Evolutionary conservation across 1,140 invertebrate genomes (phyloP).

Genomic region (Drosophila nigrodunni): DNA sequence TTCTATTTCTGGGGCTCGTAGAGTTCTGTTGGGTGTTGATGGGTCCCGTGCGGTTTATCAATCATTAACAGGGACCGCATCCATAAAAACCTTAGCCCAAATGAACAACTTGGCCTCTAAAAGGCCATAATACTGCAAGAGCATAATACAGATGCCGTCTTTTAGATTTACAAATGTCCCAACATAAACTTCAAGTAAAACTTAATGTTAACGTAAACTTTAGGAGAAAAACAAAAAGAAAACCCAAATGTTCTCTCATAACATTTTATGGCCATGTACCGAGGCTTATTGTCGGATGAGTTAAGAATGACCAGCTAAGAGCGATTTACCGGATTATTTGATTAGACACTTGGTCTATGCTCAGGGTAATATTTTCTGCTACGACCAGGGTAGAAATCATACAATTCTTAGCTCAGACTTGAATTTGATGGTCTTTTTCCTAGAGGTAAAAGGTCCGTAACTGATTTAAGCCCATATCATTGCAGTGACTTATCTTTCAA

Average conservation of each 20-base stretch:
- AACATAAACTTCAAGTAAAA: conserved; percentile 49
- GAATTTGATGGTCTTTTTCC: too few species aligned
- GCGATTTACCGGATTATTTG: conserved; percentile 56
- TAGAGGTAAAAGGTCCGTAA: too few species aligned
- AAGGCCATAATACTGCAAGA: conserved; percentile 54
- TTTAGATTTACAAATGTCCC: conserved; percentile 60
- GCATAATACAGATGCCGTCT: conserved; percentile 59
- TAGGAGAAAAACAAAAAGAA: conserved; percentile 19
- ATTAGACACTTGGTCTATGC: conserved; percentile 43
- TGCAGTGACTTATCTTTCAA: too few species aligned
- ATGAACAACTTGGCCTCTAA: conserved; percentile 61
- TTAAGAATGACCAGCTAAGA: conserved; percentile 42
- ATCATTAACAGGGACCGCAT: conserved; percentile 70
- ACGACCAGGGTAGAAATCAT: not conserved
- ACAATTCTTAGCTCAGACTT: not conserved
- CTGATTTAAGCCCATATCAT: too few species aligned
- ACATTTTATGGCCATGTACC: conserved; percentile 52
- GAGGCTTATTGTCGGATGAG: conserved; percentile 39
- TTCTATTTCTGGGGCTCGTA: not conserved
- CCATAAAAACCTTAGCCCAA: conserved; percentile 62
- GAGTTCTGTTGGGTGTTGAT: conserved; percentile 59
- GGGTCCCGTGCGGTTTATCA: conserved; percentile 79
- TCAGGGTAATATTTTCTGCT: not conserved
- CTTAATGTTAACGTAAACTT: conserved; percentile 8
- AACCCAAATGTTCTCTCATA: conserved; percentile 57